phyloP scores from a whole-genome alignment of 2,113 vertebrate genomes.

The Sebastes schlegelii region DNA sequence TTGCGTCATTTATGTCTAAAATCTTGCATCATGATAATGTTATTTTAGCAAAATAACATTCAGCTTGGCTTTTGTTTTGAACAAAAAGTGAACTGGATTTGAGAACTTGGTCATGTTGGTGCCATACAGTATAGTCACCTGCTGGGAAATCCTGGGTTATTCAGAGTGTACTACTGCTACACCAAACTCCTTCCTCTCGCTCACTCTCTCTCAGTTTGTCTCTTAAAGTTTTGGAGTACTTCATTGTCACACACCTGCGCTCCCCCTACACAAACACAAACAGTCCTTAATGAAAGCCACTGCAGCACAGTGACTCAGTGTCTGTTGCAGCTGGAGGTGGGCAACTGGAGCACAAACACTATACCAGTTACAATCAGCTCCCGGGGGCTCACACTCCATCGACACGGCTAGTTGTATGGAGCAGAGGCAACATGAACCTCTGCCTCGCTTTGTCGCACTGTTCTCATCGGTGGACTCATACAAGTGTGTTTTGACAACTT shows the following conservation, averaged over 20 bases:
- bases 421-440: not conserved
- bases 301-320: conserved; percentile 7
- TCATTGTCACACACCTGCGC: conserved; percentile 5
- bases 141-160: not conserved
- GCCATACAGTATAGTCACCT: not conserved
- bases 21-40: no score
- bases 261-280: conserved; percentile 20
- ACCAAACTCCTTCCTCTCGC: not conserved
- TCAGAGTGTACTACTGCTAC: not conserved
- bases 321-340: conserved; percentile 17
- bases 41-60: no score
- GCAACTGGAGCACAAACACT: conserved; percentile 3
- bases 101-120: not conserved
- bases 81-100: not conserved
- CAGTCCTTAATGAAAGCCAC: conserved; percentile 2
- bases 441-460: not conserved
- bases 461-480: not conserved
- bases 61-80: no score
- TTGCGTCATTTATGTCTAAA: not conserved
- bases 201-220: not conserved
- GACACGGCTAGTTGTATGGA: not conserved
- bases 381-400: conserved; percentile 4
- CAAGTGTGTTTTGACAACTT: conserved; percentile 31
- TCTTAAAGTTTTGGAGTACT: conserved; percentile 1
- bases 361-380: not conserved